These are phyloP conservation scores for Misgurnus anguillicaudatus DNA, from an alignment of 2,113 vertebrate genomes.

Conservation along the genomic window DNA sequence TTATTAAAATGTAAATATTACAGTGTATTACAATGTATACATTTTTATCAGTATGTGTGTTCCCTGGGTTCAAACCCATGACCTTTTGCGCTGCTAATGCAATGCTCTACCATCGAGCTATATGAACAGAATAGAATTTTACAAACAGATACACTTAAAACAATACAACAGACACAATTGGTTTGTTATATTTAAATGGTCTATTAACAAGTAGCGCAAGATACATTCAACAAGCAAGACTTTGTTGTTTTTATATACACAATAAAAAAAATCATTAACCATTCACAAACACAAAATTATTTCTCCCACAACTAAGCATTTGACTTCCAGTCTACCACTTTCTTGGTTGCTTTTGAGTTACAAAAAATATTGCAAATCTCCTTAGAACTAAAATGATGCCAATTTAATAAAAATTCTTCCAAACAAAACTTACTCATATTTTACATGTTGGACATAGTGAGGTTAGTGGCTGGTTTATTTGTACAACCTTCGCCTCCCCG, in stretches of 20 bases:
- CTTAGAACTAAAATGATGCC: neutral
- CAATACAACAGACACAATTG: neutral
- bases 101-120: too few relatives aligned
- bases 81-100: too few relatives aligned
- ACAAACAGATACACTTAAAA: neutral
- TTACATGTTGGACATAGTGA: constrained; percentile 1
- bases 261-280: neutral
- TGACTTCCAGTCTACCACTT: neutral
- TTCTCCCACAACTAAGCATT: neutral
- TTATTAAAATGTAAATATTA: too few relatives aligned
- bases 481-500: neutral
- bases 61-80: too few relatives aligned
- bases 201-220: constrained; percentile 10
- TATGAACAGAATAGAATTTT: neutral
- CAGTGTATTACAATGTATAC: too few relatives aligned
- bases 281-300: constrained; percentile 6
- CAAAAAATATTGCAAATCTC: neutral
- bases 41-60: too few relatives aligned
- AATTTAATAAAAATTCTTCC: neutral
- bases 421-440: neutral
- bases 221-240: neutral
- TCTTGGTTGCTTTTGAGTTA: neutral
- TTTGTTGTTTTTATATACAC: constrained; percentile 6
- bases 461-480: constrained; percentile 4
- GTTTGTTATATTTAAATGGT: neutral